Conservation (phyloP, 2,113 vertebrate genomes). For the Sisor rabdophorus region DNA sequence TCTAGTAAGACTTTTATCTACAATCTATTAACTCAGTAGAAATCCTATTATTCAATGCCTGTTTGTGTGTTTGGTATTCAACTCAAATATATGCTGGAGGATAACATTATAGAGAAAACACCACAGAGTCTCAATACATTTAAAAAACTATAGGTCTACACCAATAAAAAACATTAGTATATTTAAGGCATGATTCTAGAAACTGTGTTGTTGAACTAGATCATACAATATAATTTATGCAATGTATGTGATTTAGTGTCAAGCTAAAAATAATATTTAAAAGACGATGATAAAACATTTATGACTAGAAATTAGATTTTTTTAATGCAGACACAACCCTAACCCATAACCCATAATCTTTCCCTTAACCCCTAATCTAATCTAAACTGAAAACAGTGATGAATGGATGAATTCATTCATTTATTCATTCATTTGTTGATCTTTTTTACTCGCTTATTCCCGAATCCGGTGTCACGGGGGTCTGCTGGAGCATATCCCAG, state of each 20-base stretch:
- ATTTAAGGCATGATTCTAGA: constrained; percentile 7
- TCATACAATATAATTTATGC: background rate
- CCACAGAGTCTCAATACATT: background rate
- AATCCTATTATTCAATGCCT: background rate
- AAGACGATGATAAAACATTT: background rate
- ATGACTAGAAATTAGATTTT: no score
- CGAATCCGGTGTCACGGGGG: no score
- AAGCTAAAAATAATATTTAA: background rate
- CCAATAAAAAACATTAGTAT: background rate
- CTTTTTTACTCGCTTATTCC: no score
- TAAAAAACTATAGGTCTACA: background rate
- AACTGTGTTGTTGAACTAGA: background rate
- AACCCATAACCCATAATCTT: no score
- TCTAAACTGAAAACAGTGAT: no score
- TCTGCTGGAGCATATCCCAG: no score
- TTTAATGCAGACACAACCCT: no score
- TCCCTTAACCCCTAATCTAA: no score
- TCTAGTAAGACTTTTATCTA: no score
- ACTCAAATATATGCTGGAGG: background rate
- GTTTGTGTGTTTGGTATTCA: background rate
- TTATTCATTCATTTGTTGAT: no score
- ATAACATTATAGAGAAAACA: background rate
- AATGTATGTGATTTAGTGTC: background rate
- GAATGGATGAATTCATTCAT: no score
- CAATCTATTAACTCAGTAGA: no score